phyloP scores from a whole-genome alignment of 1,140 invertebrate genomes.

The Pogonus chalceus region DNA sequence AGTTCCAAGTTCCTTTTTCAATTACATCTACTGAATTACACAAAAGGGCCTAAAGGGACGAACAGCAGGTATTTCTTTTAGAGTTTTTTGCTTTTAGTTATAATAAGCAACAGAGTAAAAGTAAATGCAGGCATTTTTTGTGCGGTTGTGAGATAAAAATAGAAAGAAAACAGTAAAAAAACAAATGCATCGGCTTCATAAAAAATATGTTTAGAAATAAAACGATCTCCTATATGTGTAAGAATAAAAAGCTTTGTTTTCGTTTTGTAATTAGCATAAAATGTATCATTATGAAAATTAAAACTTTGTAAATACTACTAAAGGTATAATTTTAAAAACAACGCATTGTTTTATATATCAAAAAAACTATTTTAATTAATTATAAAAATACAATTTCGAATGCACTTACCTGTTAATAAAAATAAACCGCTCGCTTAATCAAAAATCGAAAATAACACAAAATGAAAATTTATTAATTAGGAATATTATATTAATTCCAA shows the following conservation, averaged over 20 bases:
- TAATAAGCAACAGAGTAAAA: background rate
- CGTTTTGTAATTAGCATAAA: background rate
- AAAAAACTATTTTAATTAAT: no score
- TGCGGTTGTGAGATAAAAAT: background rate
- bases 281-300: background rate
- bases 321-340: no score
- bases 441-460: no score
- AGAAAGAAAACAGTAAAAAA: background rate
- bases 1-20: background rate
- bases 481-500: no score
- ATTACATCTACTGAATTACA: background rate
- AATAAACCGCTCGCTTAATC: no score
- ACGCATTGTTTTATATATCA: no score
- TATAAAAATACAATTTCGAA: no score
- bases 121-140: background rate
- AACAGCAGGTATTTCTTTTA: background rate
- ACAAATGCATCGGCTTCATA: background rate
- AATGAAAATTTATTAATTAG: background rate
- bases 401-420: background rate
- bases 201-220: conserved; percentile 1
- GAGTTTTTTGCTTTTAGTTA: background rate
- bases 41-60: background rate
- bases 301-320: no score
- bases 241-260: background rate
- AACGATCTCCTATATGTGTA: background rate